Base-by-base conservation (phyloP, 1,140 invertebrate genomes). In the Drosophila aff. region DNA sequence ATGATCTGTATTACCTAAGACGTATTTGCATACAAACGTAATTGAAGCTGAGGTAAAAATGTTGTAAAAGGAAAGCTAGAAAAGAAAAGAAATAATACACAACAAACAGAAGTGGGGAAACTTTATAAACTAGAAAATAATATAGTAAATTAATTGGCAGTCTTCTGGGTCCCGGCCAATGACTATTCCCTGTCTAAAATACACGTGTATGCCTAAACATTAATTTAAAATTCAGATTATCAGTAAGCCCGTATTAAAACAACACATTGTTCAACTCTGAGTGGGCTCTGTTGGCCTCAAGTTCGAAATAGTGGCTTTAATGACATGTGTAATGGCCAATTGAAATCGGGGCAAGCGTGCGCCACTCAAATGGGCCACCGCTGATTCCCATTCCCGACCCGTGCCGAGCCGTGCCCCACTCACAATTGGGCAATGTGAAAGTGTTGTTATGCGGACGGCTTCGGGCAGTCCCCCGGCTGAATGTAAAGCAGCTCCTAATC, bases 391-490 rank as follows among this genome's bases (percentile, higher is more conserved):
- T 81, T 64, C 58, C 52, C 62, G 21, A 57, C 41, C 43, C 65
- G 84, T 87, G 72, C 65, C 23, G 11, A 31, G 33, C 28, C 23
- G 13, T 49, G 49, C 26, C 44, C 36, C 47, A 28, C 57, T 23
- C 43, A 23, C 15, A 55, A 31, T 65, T 65, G 59, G 53, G 46
- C 58, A 64, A 75, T 62, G 85, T 76, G 81, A 89, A 89, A 90
- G 85, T 74, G 83, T 86, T 85, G 83, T 86, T 76, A 72, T 82
- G 53, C 44, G n/a, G 23, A 60, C 40, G 7, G 16, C 18, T 38
- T 26, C 11, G 31, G 18, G 21, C 16, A 26, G 43, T n/a, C 38
- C 21, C 21, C 57, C 18, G n/a, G 28, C 21, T 78, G 75, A 78
- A 78, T 78, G 61, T 69, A 33, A 78, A 78, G 68, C 44, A 62